Percentiles rank a stretch among this genome's conserved stretches.
Evolutionary conservation across 2,888 invertebrate genomes (phyloP).

Genomic region (Idaea straminata): DNA sequence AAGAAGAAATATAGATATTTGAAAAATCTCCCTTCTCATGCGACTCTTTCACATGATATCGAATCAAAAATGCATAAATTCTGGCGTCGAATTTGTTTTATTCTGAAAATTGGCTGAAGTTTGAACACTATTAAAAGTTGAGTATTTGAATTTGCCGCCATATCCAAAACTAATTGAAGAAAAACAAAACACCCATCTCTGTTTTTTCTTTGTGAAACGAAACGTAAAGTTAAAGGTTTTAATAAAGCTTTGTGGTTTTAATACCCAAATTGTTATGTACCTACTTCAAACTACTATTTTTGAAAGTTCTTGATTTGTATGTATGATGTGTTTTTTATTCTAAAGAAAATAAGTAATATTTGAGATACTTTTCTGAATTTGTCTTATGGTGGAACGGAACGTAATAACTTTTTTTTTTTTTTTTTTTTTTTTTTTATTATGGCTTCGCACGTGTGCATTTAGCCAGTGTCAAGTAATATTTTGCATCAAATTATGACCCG

Average conservation of each 20-base stretch:
- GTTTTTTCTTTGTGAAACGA: not conserved
- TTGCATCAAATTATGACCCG: too few species aligned
- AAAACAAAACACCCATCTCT: not conserved
- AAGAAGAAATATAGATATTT: not conserved
- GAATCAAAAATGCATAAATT: not conserved
- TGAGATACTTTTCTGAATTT: too few species aligned
- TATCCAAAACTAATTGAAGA: not conserved
- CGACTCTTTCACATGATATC: not conserved
- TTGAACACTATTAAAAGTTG: not conserved
- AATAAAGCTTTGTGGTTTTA: not conserved
- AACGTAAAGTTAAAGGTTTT: not conserved
- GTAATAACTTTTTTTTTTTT: constrained; percentile 19
- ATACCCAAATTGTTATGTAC: not conserved
- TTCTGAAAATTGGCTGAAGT: not conserved
- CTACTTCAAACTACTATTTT: too few species aligned
- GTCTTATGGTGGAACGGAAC: too few species aligned
- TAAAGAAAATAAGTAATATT: too few species aligned
- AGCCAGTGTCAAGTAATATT: too few species aligned
- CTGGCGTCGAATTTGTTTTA: not conserved
- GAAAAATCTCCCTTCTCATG: not conserved
- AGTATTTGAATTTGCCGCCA: not conserved
- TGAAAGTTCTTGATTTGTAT: too few species aligned
- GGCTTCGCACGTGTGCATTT: too few species aligned
- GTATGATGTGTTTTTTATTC: too few species aligned
- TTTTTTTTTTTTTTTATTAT: not conserved